Evolutionary conservation across 2,113 vertebrate species (phyloP).

Genomic region (Lathamus discolor): DNA sequence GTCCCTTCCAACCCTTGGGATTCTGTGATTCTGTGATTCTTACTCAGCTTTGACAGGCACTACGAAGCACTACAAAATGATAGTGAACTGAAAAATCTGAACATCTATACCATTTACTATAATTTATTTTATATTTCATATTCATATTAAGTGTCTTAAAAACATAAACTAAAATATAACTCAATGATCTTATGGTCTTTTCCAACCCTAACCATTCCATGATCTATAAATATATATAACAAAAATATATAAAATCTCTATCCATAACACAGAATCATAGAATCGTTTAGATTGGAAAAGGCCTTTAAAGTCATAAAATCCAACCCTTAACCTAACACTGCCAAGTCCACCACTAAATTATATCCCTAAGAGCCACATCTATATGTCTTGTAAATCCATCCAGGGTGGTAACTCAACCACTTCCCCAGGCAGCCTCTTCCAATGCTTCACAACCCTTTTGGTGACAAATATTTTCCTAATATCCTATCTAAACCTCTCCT

Average conservation of each 20-base stretch:
- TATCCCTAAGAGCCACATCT: background rate
- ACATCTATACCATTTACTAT: constrained; percentile 6
- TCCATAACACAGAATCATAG: background rate
- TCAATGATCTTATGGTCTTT: background rate
- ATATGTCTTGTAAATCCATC: background rate
- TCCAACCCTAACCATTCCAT: background rate
- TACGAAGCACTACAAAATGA: background rate
- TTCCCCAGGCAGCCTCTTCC: background rate
- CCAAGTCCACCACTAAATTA: background rate
- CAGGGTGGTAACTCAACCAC: background rate
- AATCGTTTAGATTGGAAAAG: background rate
- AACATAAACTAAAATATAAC: constrained; percentile 3
- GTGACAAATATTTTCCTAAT: background rate
- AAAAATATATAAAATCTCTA: background rate
- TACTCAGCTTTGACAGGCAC: constrained; percentile 30
- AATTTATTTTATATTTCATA: background rate
- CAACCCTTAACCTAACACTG: background rate
- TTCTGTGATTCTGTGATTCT: too few species aligned
- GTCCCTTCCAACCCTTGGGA: too few species aligned
- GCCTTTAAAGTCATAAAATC: background rate
- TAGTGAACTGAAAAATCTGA: constrained; percentile 7
- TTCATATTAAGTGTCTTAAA: constrained; percentile 25
- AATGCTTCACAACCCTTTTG: background rate
- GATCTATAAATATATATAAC: background rate
- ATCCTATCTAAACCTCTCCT: background rate